Percentiles rank a stretch among this genome's conserved stretches.
These are phyloP conservation scores for Erythrocebus patas DNA, from an alignment of 2,113 vertebrate species.

Conservation along the genomic window DNA sequence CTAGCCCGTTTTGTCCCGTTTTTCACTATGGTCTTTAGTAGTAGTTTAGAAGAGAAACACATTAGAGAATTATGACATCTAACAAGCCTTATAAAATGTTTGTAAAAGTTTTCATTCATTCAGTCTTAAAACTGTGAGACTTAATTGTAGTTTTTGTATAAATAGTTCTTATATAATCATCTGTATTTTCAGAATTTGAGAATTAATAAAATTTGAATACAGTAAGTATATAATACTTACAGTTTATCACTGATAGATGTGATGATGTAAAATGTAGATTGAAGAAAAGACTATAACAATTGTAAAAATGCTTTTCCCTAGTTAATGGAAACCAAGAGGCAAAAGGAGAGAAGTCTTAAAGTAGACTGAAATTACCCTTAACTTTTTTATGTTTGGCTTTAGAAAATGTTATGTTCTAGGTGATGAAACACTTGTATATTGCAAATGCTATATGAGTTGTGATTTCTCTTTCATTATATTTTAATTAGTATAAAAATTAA, in stretches of 20 bases:
- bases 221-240: neutral
- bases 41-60: neutral
- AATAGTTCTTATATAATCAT: neutral
- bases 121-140: neutral
- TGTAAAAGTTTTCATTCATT: neutral
- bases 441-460: neutral
- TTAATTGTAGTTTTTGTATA: neutral
- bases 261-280: neutral
- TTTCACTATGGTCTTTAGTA: neutral
- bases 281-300: neutral
- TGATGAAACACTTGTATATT: neutral
- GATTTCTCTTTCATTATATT: neutral
- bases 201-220: neutral
- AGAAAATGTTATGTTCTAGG: neutral
- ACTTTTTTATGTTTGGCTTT: neutral
- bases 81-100: neutral
- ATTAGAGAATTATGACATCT: neutral
- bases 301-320: neutral
- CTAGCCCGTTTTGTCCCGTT: neutral
- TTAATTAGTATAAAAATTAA: neutral
- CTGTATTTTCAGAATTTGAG: neutral
- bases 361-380: neutral
- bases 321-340: neutral
- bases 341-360: neutral
- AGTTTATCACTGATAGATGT: neutral